A percentile compares a stretch with the other conserved stretches of the same genome.
Conservation (phyloP, 2,113 vertebrate genomes). For the Macroglossus sobrinus region DNA sequence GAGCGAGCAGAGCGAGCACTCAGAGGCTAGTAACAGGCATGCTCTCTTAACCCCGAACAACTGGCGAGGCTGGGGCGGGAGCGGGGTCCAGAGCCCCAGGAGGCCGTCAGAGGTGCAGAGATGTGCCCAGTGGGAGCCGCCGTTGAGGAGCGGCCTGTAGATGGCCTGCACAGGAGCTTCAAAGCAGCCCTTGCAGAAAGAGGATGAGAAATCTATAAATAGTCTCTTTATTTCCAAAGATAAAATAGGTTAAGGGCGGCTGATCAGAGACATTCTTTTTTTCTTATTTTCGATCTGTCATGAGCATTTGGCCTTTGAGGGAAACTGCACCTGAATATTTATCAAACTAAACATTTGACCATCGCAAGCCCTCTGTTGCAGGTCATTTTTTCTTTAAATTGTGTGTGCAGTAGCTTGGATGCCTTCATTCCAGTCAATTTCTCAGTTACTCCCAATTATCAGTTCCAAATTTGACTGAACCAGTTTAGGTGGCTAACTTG, state of each 20-base stretch:
- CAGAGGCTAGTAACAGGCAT: background rate
- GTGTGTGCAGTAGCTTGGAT: background rate
- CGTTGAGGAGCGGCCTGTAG: background rate
- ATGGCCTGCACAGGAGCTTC: background rate
- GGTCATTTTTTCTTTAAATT: background rate
- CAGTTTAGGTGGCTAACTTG: background rate
- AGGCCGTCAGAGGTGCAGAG: background rate
- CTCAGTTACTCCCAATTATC: background rate
- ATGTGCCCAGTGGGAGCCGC: background rate
- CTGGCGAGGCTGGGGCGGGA: background rate
- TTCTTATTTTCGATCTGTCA: background rate
- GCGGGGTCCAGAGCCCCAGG: background rate
- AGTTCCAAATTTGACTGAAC: background rate
- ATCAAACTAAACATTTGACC: background rate
- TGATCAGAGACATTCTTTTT: background rate
- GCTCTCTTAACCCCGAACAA: background rate
- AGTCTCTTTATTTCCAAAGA: constrained; percentile 30
- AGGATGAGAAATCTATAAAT: background rate
- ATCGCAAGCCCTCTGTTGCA: background rate
- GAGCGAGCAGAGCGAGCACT: background rate
- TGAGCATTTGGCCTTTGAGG: background rate
- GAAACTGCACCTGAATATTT: background rate
- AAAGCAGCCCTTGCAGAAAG: background rate
- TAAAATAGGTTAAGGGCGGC: background rate
- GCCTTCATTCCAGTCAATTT: background rate